Conservation (phyloP, 2,888 invertebrate genomes). For the Rhingia rostrata region DNA sequence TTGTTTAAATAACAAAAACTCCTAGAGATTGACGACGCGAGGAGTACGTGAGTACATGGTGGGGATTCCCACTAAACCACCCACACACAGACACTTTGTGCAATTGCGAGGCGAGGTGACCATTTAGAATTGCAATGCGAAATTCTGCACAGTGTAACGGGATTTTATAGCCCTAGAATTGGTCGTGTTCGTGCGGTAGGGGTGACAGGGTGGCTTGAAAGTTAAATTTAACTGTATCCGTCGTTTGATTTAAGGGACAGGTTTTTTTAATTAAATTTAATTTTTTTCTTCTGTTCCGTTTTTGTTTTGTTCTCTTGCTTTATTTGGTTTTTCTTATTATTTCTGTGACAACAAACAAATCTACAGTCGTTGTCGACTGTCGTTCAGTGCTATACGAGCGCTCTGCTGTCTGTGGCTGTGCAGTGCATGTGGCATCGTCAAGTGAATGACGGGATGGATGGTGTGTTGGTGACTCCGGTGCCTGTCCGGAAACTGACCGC, state of each 20-base stretch:
- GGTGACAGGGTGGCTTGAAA: constrained; percentile 48
- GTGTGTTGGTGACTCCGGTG: constrained; percentile 15
- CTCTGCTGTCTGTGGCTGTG: background rate
- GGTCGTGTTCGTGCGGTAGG: background rate
- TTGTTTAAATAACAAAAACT: constrained; percentile 23
- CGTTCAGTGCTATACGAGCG: background rate
- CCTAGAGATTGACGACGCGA: constrained; percentile 5
- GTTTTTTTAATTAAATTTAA: constrained; percentile 61
- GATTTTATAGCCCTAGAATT: constrained; percentile 38
- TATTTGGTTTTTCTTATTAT: constrained; percentile 50
- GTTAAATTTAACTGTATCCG: constrained; percentile 66
- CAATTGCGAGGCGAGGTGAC: constrained; percentile 6
- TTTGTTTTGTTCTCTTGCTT: background rate
- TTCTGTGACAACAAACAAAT: constrained; percentile 64
- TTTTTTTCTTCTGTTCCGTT: constrained; percentile 12
- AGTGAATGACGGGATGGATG: constrained; percentile 21
- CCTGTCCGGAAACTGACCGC: constrained; percentile 59
- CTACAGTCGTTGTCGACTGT: constrained; percentile 16
- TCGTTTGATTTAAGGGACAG: constrained; percentile 66
- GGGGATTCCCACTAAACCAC: background rate
- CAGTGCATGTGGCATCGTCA: background rate
- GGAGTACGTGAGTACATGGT: constrained; percentile 28
- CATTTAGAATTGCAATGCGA: constrained; percentile 32
- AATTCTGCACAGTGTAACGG: constrained; percentile 34
- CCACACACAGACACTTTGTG: background rate